A percentile compares a stretch with the other conserved stretches of the same genome.
phyloP scores from a whole-genome alignment of 2,888 invertebrate species.

The Tigriopus californicus region DNA sequence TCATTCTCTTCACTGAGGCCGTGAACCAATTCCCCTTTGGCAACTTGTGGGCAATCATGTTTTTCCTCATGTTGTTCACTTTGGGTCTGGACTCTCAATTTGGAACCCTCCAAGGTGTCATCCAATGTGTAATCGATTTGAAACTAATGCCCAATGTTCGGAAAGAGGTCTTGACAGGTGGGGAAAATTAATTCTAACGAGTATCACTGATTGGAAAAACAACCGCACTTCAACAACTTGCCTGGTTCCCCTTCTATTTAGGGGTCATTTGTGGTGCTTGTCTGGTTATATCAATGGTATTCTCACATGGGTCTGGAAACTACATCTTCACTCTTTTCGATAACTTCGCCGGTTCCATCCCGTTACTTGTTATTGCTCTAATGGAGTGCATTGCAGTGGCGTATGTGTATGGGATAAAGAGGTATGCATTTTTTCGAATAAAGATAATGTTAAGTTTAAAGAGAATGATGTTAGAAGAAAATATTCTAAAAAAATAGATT shows the following conservation, averaged over 20 bases:
- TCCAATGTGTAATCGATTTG: constrained; percentile 86
- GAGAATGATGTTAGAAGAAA: neutral
- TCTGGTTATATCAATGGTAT: constrained; percentile 66
- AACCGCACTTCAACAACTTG: neutral
- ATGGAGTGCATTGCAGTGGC: constrained; percentile 78
- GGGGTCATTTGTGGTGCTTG: constrained; percentile 59
- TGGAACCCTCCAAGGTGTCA: constrained; percentile 83
- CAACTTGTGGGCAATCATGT: constrained; percentile 85
- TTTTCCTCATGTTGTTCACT: constrained; percentile 91
- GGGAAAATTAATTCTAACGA: constrained; percentile 22
- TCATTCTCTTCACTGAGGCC: constrained; percentile 93
- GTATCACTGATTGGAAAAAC: neutral
- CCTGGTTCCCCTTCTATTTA: constrained; percentile 22
- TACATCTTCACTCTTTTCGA: constrained; percentile 85
- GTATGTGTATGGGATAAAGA: constrained; percentile 79
- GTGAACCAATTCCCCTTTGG: constrained; percentile 93
- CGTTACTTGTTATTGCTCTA: constrained; percentile 72
- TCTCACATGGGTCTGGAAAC: constrained; percentile 80
- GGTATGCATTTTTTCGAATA: constrained; percentile 32
- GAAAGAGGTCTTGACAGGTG: constrained; percentile 69
- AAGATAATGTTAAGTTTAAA: neutral
- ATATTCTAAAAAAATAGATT: constrained; percentile 40
- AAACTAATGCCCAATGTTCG: constrained; percentile 75
- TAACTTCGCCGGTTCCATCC: constrained; percentile 82
- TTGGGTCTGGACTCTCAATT: constrained; percentile 92